These are phyloP conservation scores for Galerucella pusilla DNA, from an alignment of 2,888 invertebrate species.

Conservation along the genomic window DNA sequence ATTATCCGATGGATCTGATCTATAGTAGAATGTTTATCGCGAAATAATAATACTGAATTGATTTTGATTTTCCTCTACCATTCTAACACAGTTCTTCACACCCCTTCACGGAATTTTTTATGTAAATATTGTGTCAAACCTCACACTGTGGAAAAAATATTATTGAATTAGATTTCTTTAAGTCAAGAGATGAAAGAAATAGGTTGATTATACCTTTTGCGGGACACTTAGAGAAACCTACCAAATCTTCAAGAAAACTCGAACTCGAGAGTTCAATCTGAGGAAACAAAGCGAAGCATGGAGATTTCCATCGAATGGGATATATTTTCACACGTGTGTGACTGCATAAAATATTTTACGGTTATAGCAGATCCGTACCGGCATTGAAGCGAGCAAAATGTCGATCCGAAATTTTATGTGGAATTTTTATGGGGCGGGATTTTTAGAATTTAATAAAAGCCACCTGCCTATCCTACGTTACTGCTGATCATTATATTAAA, in stretches of 20 bases:
- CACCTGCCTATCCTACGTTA: slow-evolving; percentile 41
- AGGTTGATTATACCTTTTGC: slow-evolving; percentile 16
- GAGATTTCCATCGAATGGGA: slow-evolving; percentile 38
- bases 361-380: slow-evolving; percentile 41
- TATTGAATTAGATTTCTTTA: background rate
- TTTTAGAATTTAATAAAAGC: slow-evolving; percentile 46
- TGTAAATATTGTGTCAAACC: no score
- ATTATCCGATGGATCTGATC: no score
- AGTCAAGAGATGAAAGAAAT: slow-evolving; percentile 1
- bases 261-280: slow-evolving; percentile 1
- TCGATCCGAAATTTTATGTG: slow-evolving; percentile 42
- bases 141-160: background rate
- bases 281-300: slow-evolving; percentile 39
- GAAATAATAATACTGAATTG: no score
- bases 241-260: slow-evolving; percentile 3
- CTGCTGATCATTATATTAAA: slow-evolving; percentile 45
- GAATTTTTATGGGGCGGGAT: slow-evolving; percentile 42
- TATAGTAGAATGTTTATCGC: no score
- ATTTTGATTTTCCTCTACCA: no score
- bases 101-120: no score
- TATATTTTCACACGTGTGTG: slow-evolving; percentile 44
- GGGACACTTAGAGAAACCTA: slow-evolving; percentile 12
- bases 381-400: slow-evolving; percentile 33
- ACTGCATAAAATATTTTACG: slow-evolving; percentile 45
- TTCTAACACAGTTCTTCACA: no score